Percentiles rank a stretch among this genome's conserved stretches.
Conservation (phyloP, 2,113 vertebrate species). For the Dolichotis patagonum region DNA sequence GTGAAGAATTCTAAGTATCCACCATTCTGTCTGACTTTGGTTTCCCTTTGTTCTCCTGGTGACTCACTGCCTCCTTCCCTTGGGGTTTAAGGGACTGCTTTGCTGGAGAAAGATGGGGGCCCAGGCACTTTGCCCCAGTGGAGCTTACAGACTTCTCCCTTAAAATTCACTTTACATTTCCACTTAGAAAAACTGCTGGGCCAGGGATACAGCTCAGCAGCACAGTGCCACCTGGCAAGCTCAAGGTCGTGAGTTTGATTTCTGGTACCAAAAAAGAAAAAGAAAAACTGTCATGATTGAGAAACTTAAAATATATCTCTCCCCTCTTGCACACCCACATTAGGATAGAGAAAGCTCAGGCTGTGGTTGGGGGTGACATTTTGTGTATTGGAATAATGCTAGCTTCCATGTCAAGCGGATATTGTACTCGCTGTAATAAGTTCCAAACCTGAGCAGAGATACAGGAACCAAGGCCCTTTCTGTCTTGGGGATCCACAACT, state of each 20-base stretch:
- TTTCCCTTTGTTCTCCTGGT: not conserved
- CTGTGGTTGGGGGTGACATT: not conserved
- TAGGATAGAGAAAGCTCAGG: not conserved
- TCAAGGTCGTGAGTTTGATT: no score
- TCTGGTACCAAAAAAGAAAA: no score
- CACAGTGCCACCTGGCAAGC: no score
- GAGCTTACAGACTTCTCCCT: not conserved
- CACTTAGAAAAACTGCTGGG: not conserved
- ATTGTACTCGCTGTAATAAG: not conserved
- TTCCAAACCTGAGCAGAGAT: not conserved
- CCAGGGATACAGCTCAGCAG: no score
- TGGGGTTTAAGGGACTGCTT: not conserved
- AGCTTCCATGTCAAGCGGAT: not conserved
- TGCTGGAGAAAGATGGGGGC: not conserved
- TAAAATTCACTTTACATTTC: not conserved
- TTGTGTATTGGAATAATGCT: no score
- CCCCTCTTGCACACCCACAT: rapidly evolving
- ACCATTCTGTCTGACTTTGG: not conserved
- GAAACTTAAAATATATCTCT: not conserved
- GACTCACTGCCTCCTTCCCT: not conserved
- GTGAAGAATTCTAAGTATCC: not conserved
- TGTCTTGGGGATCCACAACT: rapidly evolving
- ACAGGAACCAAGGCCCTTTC: not conserved
- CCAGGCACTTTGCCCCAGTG: constrained; percentile 79
- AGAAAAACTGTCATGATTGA: not conserved